These are phyloP conservation scores for Oreonectes daqikongensis DNA, from an alignment of 2,797 vertebrate genomes.

Conservation along the genomic window DNA sequence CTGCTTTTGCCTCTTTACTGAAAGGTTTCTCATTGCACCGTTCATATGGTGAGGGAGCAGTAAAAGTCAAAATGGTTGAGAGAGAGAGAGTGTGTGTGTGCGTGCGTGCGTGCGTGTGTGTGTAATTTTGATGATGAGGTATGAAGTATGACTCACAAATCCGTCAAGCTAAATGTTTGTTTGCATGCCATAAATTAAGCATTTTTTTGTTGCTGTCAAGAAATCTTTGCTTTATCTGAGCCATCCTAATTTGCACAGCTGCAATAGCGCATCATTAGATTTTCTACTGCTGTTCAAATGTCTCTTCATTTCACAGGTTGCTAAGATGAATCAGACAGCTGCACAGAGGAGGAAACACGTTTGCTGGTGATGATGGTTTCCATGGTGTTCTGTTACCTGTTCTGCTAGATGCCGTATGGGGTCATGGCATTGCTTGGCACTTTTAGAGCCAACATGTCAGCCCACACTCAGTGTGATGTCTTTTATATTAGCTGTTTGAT, in stretches of 20 bases:
- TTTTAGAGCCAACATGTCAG: conserved; percentile 54
- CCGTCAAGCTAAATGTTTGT: conserved; percentile 15
- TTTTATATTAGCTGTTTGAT: conserved; percentile 52
- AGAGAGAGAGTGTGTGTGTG: no score
- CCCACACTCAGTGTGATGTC: conserved; percentile 66
- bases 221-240: neutral
- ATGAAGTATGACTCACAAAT: conserved; percentile 3
- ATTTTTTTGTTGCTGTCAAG: neutral
- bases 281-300: neutral
- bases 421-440: conserved; percentile 58
- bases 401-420: conserved; percentile 68
- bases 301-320: conserved; percentile 44
- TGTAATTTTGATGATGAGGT: conserved; percentile 36
- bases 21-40: conserved; percentile 69
- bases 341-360: conserved; percentile 45
- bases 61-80: neutral
- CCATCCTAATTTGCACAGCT: neutral
- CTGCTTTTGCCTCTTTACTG: conserved; percentile 77
- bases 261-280: neutral
- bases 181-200: conserved; percentile 17
- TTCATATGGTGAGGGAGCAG: conserved; percentile 63
- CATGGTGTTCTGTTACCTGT: conserved; percentile 66
- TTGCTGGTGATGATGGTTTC: conserved; percentile 65
- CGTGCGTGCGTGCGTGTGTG: no score
- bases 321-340: conserved; percentile 42